Conservation (phyloP, 2,113 vertebrate species). For the Cacatua alba region DNA sequence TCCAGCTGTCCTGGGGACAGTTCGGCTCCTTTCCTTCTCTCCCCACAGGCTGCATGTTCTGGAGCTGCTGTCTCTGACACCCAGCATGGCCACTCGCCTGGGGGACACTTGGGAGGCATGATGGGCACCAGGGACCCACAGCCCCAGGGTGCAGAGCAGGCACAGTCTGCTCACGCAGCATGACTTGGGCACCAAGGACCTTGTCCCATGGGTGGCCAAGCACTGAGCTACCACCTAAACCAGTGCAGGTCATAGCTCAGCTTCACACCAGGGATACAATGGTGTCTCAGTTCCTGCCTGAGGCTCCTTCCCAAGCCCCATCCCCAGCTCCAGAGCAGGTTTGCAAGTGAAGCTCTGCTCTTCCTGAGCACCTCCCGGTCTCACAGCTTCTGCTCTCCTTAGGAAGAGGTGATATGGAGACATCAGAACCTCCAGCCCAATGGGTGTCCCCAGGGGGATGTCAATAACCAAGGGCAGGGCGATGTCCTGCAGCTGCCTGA, state of each 20-base stretch:
- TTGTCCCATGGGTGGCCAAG: fast-evolving
- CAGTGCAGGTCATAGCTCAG: neutral
- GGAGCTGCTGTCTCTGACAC: neutral
- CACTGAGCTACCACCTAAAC: neutral
- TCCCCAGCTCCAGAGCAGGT: neutral
- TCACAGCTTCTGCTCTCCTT: neutral
- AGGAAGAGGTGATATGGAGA: neutral
- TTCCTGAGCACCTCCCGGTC: neutral
- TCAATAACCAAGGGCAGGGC: neutral
- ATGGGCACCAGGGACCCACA: neutral
- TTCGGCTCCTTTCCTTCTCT: fast-evolving
- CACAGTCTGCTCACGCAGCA: fast-evolving
- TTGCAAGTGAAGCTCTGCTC: neutral
- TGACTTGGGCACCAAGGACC: neutral
- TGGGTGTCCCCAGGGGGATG: neutral
- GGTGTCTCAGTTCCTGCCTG: neutral
- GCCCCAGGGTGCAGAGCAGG: neutral
- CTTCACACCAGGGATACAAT: neutral
- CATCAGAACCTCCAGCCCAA: neutral
- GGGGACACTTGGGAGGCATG: neutral
- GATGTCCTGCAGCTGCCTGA: neutral
- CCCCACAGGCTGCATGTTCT: neutral
- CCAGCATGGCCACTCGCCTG: neutral
- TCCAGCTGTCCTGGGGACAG: neutral
- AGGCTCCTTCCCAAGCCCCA: neutral